These are phyloP conservation scores for Macrophya alboannulata DNA, from an alignment of 2,888 invertebrate genomes.

Conservation along the genomic window DNA sequence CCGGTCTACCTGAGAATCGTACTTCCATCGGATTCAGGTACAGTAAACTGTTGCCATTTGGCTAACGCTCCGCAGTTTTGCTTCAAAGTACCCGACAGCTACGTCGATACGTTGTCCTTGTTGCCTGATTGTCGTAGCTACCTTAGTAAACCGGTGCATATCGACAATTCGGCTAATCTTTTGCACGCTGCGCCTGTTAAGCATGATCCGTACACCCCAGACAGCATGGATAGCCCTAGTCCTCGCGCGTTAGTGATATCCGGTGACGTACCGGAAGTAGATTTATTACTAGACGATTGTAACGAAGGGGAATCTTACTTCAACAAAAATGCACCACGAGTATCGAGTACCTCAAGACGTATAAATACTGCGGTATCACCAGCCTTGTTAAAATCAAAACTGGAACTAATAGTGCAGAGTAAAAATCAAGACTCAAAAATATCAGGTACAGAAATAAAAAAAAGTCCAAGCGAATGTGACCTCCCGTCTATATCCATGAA, in stretches of 20 bases:
- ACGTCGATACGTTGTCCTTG: conserved; percentile 73
- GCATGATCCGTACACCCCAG: conserved; percentile 91
- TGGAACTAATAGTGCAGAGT: conserved; percentile 72
- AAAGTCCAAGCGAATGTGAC: conserved; percentile 68
- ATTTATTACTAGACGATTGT: conserved; percentile 44
- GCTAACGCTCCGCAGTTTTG: conserved; percentile 74
- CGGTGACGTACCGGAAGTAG: conserved; percentile 67
- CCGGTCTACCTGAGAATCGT: conserved; percentile 90
- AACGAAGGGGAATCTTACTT: neutral
- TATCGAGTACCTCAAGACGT: conserved; percentile 59
- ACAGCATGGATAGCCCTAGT: conserved; percentile 89
- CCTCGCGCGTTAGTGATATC: conserved; percentile 79
- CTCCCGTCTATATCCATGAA: conserved; percentile 66
- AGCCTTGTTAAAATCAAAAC: conserved; percentile 73
- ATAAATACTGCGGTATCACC: conserved; percentile 75
- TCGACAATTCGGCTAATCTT: conserved; percentile 79
- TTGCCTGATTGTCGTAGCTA: conserved; percentile 78
- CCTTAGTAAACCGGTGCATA: conserved; percentile 73
- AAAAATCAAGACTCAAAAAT: conserved; percentile 57
- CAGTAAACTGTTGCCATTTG: conserved; percentile 84
- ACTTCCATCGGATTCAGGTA: conserved; percentile 90
- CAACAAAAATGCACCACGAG: neutral
- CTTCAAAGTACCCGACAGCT: conserved; percentile 77
- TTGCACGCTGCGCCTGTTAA: conserved; percentile 82
- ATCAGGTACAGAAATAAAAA: conserved; percentile 58